Percentiles rank a stretch among this genome's conserved stretches.
Conservation (phyloP, 2,888 invertebrate species). For the Agrotis exclamationis region DNA sequence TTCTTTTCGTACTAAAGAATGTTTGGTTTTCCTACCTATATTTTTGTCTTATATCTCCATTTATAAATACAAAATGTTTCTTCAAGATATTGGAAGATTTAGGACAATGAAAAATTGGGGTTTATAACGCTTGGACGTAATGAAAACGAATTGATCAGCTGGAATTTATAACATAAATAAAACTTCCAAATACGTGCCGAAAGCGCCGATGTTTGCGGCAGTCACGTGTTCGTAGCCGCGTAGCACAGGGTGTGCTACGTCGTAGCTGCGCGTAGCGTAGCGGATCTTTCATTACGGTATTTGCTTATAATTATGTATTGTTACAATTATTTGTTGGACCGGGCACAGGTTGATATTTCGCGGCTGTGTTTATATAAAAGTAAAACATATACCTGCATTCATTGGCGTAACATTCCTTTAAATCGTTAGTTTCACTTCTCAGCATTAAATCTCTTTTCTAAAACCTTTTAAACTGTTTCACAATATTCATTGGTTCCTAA, state of each 20-base stretch:
- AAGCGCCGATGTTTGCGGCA: not conserved
- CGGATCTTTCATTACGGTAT: no score
- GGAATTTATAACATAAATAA: conserved; percentile 48
- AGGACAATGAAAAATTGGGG: conserved; percentile 17
- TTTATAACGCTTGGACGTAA: conserved; percentile 13
- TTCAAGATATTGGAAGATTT: not conserved
- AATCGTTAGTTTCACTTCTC: no score
- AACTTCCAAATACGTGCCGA: conserved; percentile 38
- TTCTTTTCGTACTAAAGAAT: conserved; percentile 24
- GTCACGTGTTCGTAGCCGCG: not conserved
- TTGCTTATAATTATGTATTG: no score
- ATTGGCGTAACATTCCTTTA: no score
- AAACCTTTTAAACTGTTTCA: no score
- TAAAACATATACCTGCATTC: no score
- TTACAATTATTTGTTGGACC: no score
- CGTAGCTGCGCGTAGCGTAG: not conserved
- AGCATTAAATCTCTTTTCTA: no score
- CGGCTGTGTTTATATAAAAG: no score
- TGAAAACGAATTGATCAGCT: conserved; percentile 40
- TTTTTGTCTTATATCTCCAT: conserved; percentile 8
- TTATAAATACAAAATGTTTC: conserved; percentile 21
- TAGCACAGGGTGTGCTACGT: conserved; percentile 15
- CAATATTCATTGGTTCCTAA: no score
- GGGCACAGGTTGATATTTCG: no score
- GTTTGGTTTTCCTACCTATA: conserved; percentile 24